These are phyloP conservation scores for Diploptera punctata DNA, from an alignment of 2,888 invertebrate species.

Conservation along the genomic window DNA sequence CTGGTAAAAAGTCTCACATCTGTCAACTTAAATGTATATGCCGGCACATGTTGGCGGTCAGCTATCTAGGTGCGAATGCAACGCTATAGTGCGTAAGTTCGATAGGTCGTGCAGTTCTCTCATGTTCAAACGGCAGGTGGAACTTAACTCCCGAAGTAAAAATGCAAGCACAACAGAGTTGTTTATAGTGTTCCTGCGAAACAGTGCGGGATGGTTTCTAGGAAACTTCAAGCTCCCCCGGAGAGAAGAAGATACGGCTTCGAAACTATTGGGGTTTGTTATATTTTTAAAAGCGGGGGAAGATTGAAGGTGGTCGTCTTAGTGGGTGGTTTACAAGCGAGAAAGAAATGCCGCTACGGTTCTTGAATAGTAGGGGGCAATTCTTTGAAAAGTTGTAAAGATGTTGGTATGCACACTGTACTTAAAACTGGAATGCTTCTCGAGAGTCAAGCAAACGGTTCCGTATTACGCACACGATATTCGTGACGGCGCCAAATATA, in stretches of 20 bases:
- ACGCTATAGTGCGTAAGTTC: background rate
- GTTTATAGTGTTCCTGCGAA: background rate
- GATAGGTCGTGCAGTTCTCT: background rate
- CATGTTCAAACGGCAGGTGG: constrained; percentile 16
- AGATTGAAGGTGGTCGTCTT: background rate
- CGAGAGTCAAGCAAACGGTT: background rate
- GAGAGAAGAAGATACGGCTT: constrained; percentile 1
- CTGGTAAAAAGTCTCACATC: background rate
- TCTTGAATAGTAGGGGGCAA: background rate
- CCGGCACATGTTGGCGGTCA: background rate
- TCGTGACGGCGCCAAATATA: background rate
- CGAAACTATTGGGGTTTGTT: constrained; percentile 5
- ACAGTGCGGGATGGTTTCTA: constrained; percentile 20
- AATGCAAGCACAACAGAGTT: background rate
- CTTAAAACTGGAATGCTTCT: constrained; percentile 4
- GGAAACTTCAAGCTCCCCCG: constrained; percentile 19
- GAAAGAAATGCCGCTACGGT: background rate
- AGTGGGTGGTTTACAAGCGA: constrained; percentile 14
- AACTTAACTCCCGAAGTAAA: constrained; percentile 1
- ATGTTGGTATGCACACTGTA: background rate
- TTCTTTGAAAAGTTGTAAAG: background rate
- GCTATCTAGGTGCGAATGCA: background rate
- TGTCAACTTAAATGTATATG: background rate
- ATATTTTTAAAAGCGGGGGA: background rate
- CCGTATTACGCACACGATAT: background rate